Conservation (phyloP, 64 coral and sea anemone genomes). For the Acropora tenuis region DNA sequence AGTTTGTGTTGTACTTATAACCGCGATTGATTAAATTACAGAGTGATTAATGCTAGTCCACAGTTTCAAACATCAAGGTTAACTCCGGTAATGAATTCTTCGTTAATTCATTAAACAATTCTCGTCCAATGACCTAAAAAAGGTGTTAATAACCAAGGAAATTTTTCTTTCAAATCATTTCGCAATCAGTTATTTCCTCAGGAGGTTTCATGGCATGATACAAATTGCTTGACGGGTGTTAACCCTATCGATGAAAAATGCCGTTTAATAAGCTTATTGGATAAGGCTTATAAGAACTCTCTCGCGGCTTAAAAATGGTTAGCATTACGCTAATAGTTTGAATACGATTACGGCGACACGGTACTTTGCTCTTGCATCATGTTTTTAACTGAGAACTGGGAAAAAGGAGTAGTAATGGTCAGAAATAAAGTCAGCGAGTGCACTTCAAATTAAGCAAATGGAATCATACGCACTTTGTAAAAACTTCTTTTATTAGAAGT, state of each 20-base stretch:
- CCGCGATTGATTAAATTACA: too few species aligned
- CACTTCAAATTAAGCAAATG: neutral
- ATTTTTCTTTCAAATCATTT: too few species aligned
- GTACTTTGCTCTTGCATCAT: neutral
- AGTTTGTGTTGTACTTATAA: too few species aligned
- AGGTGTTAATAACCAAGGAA: too few species aligned
- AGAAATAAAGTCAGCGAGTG: neutral
- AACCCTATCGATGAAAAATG: neutral
- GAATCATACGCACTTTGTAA: neutral
- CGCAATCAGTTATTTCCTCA: too few species aligned
- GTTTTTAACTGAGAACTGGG: neutral
- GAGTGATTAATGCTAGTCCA: too few species aligned
- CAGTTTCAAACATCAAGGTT: too few species aligned
- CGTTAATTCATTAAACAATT: too few species aligned
- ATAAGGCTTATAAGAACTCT: neutral
- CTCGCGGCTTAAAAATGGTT: neutral
- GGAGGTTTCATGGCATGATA: too few species aligned
- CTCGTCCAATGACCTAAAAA: too few species aligned
- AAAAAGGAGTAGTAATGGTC: neutral
- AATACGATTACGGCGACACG: neutral
- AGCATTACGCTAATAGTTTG: constrained; percentile 10
- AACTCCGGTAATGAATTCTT: too few species aligned
- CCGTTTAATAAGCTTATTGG: neutral
- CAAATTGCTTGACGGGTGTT: too few species aligned
- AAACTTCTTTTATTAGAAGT: neutral